These are phyloP conservation scores for Drosophila parabipectinata DNA, from an alignment of 1,140 invertebrate species.

Conservation along the genomic window DNA sequence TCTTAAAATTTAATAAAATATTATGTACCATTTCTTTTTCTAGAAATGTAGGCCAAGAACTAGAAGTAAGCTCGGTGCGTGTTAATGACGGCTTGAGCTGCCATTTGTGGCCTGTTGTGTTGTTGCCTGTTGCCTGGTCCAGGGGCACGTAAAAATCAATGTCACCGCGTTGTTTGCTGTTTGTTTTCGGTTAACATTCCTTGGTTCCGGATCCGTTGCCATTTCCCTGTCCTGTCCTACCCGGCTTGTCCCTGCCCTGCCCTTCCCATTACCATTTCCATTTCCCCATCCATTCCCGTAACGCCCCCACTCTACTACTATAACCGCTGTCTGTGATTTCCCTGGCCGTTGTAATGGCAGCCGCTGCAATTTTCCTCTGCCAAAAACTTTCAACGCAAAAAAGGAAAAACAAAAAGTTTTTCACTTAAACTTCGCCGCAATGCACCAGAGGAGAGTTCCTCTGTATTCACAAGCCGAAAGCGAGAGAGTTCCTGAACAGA, in stretches of 20 bases:
- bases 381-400: slow-evolving; percentile 69
- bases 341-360: slow-evolving; percentile 72
- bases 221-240: slow-evolving; percentile 13
- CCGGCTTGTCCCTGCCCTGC: too few species aligned
- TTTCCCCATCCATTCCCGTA: neutral
- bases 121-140: slow-evolving; percentile 21
- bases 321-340: slow-evolving; percentile 54
- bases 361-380: slow-evolving; percentile 75
- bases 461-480: slow-evolving; percentile 4
- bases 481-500: slow-evolving; percentile 41
- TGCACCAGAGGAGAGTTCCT: slow-evolving; percentile 63
- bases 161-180: slow-evolving; percentile 78
- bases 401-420: slow-evolving; percentile 72
- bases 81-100: slow-evolving; percentile 78
- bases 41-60: slow-evolving; percentile 8
- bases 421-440: slow-evolving; percentile 80
- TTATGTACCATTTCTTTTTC: neutral
- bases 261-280: neutral
- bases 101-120: slow-evolving; percentile 72
- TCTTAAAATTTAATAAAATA: neutral
- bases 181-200: slow-evolving; percentile 80
- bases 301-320: neutral
- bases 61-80: slow-evolving; percentile 51
- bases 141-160: slow-evolving; percentile 76
- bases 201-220: slow-evolving; percentile 74